Percentiles rank a stretch among this genome's conserved stretches.
phyloP scores from a whole-genome alignment of 1,140 invertebrate species.

The Dryas iulia region DNA sequence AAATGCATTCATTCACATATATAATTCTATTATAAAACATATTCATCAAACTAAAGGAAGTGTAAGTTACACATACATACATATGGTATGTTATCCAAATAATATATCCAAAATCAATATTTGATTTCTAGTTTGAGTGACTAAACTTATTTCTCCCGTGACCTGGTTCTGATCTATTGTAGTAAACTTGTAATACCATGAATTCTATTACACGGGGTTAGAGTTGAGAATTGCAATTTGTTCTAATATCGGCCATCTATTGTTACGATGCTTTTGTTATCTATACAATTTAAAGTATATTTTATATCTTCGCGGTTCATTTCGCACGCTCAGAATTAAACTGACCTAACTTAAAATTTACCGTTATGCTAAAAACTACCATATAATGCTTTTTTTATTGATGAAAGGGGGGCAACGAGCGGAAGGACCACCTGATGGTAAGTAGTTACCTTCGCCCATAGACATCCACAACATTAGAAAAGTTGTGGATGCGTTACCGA shows the following conservation, averaged over 20 bases:
- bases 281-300: constrained; percentile 24
- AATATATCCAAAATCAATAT: constrained; percentile 28
- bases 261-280: constrained; percentile 30
- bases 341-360: no score
- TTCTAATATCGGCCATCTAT: constrained; percentile 20
- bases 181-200: constrained; percentile 1
- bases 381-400: no score
- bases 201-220: constrained; percentile 5
- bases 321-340: no score
- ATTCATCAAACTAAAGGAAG: not conserved
- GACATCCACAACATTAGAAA: no score
- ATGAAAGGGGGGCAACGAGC: no score
- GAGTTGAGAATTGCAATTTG: constrained; percentile 15
- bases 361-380: no score
- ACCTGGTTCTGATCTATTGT: constrained; percentile 26
- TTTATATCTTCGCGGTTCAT: constrained; percentile 8
- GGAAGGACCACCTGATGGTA: no score
- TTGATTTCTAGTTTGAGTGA: constrained; percentile 29
- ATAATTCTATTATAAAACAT: not conserved
- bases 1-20: no score
- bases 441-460: no score
- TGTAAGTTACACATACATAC: not conserved
- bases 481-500: no score
- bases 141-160: constrained; percentile 31
- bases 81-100: constrained; percentile 13